These are phyloP conservation scores for Sylvietta virens DNA, from an alignment of 2,113 vertebrate genomes.

Conservation along the genomic window DNA sequence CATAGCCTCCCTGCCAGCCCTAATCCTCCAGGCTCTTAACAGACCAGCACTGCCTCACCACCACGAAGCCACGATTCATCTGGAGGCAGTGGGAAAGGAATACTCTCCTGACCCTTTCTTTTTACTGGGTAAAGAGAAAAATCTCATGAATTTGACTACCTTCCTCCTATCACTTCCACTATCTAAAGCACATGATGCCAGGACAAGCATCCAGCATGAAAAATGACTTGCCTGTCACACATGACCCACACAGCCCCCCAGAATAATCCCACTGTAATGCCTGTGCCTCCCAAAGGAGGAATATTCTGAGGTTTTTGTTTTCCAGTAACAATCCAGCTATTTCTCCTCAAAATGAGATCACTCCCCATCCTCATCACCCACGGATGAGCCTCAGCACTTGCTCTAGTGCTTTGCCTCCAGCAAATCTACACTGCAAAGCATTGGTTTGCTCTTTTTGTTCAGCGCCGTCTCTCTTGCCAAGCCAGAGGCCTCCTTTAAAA, in stretches of 20 bases:
- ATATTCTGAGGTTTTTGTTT: not conserved
- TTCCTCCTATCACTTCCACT: not conserved
- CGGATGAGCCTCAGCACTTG: not conserved
- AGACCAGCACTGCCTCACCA: conserved; percentile 31
- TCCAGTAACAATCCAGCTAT: not conserved
- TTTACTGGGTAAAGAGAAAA: not conserved
- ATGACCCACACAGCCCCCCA: fast-evolving
- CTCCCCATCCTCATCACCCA: not conserved
- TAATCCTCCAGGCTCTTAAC: conserved; percentile 57
- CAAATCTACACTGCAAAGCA: not conserved
- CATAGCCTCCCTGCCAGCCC: conserved; percentile 37
- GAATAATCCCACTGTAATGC: not conserved
- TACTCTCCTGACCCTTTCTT: not conserved
- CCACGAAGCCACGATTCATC: not conserved
- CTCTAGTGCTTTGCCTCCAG: not conserved
- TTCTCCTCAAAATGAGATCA: not conserved
- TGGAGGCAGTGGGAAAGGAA: conserved; percentile 15
- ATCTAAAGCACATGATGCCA: not conserved
- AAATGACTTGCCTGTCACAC: not conserved
- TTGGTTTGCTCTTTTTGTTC: not conserved
- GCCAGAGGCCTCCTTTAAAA: not conserved
- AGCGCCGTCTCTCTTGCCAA: not conserved
- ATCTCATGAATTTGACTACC: not conserved
- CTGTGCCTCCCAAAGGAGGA: not conserved
- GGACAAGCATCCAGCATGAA: not conserved